Evolutionary conservation across 1,140 invertebrate species (phyloP).

Genomic region (Zaprionus camerounensis): DNA sequence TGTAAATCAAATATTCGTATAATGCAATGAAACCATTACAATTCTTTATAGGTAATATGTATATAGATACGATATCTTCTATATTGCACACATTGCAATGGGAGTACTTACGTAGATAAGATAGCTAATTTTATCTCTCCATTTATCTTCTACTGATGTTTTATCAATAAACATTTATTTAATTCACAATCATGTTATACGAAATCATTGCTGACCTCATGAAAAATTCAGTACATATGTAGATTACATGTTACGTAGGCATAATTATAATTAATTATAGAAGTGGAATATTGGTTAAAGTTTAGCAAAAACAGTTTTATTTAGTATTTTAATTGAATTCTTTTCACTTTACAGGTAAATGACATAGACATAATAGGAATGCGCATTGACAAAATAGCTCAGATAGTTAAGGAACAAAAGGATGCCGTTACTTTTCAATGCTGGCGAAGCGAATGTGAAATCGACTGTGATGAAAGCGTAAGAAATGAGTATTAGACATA

Average conservation of each 20-base stretch:
- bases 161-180: background rate
- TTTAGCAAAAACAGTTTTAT: background rate
- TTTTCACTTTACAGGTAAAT: slow-evolving; percentile 84
- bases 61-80: background rate
- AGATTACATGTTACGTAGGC: too few species aligned
- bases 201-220: background rate
- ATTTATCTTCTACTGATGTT: background rate
- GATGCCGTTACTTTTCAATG: slow-evolving; percentile 83
- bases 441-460: slow-evolving; percentile 85
- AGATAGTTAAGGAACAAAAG: slow-evolving; percentile 85
- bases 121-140: background rate
- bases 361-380: slow-evolving; percentile 87
- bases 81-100: background rate
- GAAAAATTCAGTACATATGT: background rate
- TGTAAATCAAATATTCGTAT: background rate
- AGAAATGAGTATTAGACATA: slow-evolving; percentile 11
- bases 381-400: slow-evolving; percentile 86
- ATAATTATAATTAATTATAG: too few species aligned
- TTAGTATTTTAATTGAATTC: background rate
- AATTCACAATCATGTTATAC: too few species aligned
- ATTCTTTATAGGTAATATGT: background rate
- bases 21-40: background rate
- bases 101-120: background rate
- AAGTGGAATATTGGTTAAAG: background rate
- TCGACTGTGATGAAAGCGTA: slow-evolving; percentile 85